A percentile compares a stretch with the other conserved stretches of the same genome.
phyloP scores from a whole-genome alignment of 1,140 invertebrate species.

The Sycophaga agraensis region DNA sequence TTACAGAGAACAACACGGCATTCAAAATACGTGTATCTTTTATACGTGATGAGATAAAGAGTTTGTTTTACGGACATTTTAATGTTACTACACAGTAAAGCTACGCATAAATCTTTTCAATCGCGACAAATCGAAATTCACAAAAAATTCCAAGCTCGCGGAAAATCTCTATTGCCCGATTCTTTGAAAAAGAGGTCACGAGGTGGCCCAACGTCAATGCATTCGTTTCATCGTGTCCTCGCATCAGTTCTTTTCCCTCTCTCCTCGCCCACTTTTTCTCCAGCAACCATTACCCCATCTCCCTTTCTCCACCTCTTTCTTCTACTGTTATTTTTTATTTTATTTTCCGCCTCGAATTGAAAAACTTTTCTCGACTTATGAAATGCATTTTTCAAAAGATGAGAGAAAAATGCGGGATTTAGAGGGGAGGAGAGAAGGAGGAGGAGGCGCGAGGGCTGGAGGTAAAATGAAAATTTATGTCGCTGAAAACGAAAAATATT shows the following conservation, averaged over 20 bases:
- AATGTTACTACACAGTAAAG: constrained; percentile 6
- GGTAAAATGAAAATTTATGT: constrained; percentile 32
- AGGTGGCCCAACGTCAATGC: constrained; percentile 13
- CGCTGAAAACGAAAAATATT: constrained; percentile 30
- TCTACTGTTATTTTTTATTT: not conserved
- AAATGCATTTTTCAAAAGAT: constrained; percentile 33
- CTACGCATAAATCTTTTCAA: constrained; percentile 19
- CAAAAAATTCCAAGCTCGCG: constrained; percentile 7
- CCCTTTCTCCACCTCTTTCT: not conserved
- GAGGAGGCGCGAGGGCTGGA: not conserved
- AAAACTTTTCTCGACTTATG: constrained; percentile 31
- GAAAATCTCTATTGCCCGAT: not conserved
- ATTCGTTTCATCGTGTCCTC: not conserved
- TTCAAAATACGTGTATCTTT: too few species aligned
- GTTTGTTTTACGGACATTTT: too few species aligned
- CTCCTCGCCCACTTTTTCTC: not conserved
- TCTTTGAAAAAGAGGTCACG: constrained; percentile 16
- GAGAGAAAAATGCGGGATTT: constrained; percentile 29
- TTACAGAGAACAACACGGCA: too few species aligned
- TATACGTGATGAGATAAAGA: too few species aligned
- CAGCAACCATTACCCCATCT: not conserved
- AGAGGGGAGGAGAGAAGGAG: not conserved
- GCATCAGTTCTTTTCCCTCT: too few species aligned
- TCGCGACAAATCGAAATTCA: constrained; percentile 13
- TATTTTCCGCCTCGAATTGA: constrained; percentile 22